Percentiles rank a stretch among this genome's conserved stretches.
These are phyloP conservation scores for Gandaritis pyraliata DNA, from an alignment of 2,888 invertebrate genomes.

Conservation along the genomic window DNA sequence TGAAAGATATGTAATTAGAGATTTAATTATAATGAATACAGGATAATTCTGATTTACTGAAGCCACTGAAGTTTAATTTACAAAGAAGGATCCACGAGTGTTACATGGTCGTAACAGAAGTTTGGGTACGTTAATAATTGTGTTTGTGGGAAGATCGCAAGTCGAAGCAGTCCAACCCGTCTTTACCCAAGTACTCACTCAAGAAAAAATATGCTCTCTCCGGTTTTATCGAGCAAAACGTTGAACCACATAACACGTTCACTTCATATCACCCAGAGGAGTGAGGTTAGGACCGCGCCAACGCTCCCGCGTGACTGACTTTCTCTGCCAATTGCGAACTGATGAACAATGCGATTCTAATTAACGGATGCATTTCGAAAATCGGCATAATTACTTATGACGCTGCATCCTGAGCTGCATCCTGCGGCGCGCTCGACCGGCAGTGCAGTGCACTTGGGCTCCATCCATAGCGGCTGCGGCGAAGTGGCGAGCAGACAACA, in stretches of 20 bases:
- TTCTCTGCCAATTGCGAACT: slow-evolving; percentile 38
- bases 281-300: slow-evolving; percentile 32
- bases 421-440: slow-evolving; percentile 52
- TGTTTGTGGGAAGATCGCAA: too few species aligned
- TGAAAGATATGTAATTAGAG: too few species aligned
- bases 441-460: slow-evolving; percentile 18
- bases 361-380: slow-evolving; percentile 70
- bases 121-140: too few species aligned
- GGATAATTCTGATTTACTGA: too few species aligned
- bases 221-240: slow-evolving; percentile 61
- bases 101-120: too few species aligned
- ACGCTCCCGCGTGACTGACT: slow-evolving; percentile 33
- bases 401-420: slow-evolving; percentile 59
- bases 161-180: too few species aligned
- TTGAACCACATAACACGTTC: slow-evolving; percentile 65
- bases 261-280: slow-evolving; percentile 48
- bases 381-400: slow-evolving; percentile 54
- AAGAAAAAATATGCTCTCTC: slow-evolving; percentile 62
- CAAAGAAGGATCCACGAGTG: too few species aligned
- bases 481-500: neutral
- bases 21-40: too few species aligned
- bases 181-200: slow-evolving; percentile 58
- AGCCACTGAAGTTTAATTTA: too few species aligned
- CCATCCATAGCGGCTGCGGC: neutral
- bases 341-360: slow-evolving; percentile 45